These are phyloP conservation scores for Adelphocoris suturalis DNA, from an alignment of 2,888 invertebrate species.

Conservation along the genomic window DNA sequence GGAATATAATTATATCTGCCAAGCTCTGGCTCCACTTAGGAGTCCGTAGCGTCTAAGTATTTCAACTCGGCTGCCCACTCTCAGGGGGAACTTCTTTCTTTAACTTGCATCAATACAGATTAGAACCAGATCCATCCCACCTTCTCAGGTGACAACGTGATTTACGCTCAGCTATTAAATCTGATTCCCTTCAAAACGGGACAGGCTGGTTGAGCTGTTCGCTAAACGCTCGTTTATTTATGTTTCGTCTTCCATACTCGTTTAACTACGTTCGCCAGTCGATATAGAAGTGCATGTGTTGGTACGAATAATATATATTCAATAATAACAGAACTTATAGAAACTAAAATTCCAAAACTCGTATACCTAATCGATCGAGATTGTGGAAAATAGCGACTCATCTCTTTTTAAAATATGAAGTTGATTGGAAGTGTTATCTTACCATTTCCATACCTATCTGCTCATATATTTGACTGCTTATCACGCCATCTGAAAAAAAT, in stretches of 20 bases:
- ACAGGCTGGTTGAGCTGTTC: conserved; percentile 17
- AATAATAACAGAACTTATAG: no score
- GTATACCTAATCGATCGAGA: no score
- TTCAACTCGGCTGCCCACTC: conserved; percentile 6
- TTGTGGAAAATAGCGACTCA: no score
- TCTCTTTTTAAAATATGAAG: no score
- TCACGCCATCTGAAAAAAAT: no score
- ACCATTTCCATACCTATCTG: no score
- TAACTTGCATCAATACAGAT: conserved; percentile 54
- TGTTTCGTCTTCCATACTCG: background rate
- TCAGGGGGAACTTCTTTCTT: conserved; percentile 31
- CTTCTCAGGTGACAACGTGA: conserved; percentile 48
- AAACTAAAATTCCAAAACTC: no score
- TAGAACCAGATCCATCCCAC: conserved; percentile 57
- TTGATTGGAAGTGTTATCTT: no score
- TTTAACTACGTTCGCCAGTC: background rate
- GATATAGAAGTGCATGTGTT: background rate
- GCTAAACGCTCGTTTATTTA: conserved; percentile 26
- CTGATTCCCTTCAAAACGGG: conserved; percentile 42
- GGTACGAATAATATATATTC: no score
- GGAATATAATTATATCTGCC: conserved; percentile 58
- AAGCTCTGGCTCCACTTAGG: conserved; percentile 30
- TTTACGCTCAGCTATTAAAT: conserved; percentile 38
- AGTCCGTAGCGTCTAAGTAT: background rate
- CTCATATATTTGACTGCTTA: no score